phyloP scores from a whole-genome alignment of 2,797 vertebrate species.

The Meriones psammophilus region DNA sequence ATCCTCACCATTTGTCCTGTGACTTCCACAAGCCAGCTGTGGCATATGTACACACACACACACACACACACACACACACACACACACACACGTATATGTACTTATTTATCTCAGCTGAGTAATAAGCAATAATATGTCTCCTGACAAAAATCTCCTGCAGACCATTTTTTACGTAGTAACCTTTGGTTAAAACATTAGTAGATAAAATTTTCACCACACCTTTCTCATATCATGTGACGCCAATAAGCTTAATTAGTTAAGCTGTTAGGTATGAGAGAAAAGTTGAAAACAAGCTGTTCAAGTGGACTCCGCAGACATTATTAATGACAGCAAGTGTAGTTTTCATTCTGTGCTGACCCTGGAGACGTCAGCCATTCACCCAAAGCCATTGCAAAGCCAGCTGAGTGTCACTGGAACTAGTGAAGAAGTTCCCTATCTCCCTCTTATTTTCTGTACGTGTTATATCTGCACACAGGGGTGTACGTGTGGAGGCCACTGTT shows the following conservation, averaged over 20 bases:
- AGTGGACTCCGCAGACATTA: neutral
- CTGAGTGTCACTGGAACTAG: neutral
- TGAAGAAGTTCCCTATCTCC: neutral
- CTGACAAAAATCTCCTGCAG: neutral
- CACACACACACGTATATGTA: neutral
- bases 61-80: neutral
- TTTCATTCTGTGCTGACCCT: neutral
- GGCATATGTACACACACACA: neutral
- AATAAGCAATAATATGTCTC: neutral
- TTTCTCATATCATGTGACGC: conserved; percentile 22
- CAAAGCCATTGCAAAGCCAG: neutral
- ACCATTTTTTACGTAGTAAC: neutral
- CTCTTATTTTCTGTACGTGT: neutral
- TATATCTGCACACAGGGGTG: neutral
- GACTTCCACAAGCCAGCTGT: neutral
- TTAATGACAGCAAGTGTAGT: neutral
- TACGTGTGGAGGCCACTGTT: too few relatives aligned
- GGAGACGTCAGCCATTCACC: conserved; percentile 19
- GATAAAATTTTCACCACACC: neutral
- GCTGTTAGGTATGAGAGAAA: conserved; percentile 20
- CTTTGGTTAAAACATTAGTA: neutral
- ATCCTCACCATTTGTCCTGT: neutral
- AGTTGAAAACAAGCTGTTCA: neutral
- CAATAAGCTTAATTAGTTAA: conserved; percentile 23
- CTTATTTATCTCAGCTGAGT: neutral